These are phyloP conservation scores for Bubalus kerabau DNA, from an alignment of 2,113 vertebrate genomes.

Conservation along the genomic window DNA sequence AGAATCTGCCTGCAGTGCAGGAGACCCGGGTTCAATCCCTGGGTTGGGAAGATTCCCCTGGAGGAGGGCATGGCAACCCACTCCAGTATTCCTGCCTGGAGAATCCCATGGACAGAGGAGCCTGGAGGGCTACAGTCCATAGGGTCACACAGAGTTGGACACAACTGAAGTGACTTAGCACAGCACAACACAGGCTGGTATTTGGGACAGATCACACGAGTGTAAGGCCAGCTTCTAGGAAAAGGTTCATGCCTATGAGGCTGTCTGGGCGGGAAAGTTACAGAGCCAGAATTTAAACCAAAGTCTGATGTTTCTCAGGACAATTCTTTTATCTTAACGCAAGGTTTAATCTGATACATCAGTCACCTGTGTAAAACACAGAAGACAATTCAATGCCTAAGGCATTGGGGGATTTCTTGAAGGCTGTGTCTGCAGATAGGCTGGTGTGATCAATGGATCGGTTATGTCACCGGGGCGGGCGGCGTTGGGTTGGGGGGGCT, in stretches of 20 bases:
- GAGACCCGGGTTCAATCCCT: background rate
- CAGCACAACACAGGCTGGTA: background rate
- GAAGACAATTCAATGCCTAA: background rate
- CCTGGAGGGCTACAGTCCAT: background rate
- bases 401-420: background rate
- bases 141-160: background rate
- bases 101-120: background rate
- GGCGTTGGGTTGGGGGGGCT: background rate
- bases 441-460: background rate
- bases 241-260: background rate
- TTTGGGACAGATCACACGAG: background rate
- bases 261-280: background rate
- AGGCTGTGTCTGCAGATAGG: background rate
- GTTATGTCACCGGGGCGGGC: rapidly evolving
- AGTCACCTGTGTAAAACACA: background rate
- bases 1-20: background rate
- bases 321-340: background rate
- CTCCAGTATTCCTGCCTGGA: background rate
- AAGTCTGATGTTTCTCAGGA: background rate
- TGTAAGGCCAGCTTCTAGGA: background rate
- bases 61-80: background rate
- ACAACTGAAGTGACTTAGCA: background rate
- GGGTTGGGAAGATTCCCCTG: background rate
- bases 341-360: background rate
- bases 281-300: background rate